phyloP scores from a whole-genome alignment of 2,113 vertebrate species.

The Melanostigma gelatinosum region DNA sequence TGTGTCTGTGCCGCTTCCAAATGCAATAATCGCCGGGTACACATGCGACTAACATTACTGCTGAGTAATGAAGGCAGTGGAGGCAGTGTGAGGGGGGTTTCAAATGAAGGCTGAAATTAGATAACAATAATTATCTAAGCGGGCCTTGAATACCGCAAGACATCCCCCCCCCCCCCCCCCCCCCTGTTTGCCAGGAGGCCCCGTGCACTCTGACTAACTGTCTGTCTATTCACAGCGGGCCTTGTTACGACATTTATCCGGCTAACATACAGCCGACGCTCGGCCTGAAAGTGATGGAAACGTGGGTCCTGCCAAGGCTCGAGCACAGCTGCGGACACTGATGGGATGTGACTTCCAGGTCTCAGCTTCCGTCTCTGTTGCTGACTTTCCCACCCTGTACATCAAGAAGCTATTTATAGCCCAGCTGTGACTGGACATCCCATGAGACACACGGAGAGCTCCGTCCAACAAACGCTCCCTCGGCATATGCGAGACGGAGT shows the following conservation, averaged over 20 bases:
- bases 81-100: slow-evolving; percentile 29
- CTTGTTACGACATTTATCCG: slow-evolving; percentile 11
- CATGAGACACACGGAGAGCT: slow-evolving; percentile 57
- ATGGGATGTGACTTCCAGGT: slow-evolving; percentile 78
- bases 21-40: slow-evolving; percentile 65
- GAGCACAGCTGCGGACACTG: slow-evolving; percentile 70
- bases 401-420: slow-evolving; percentile 81
- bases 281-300: slow-evolving; percentile 45
- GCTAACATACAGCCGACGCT: slow-evolving; percentile 32
- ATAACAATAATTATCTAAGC: slow-evolving; percentile 66
- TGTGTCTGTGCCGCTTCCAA: slow-evolving; percentile 51
- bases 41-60: slow-evolving; percentile 45
- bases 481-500: slow-evolving; percentile 19
- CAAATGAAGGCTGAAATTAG: slow-evolving; percentile 60
- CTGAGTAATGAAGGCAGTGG: slow-evolving; percentile 67
- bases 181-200: slow-evolving; percentile 42
- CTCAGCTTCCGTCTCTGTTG: slow-evolving; percentile 78
- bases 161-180: slow-evolving; percentile 7
- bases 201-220: slow-evolving; percentile 35
- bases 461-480: slow-evolving; percentile 52
- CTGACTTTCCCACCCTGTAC: slow-evolving; percentile 83
- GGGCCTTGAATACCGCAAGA: slow-evolving; percentile 41
- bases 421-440: slow-evolving; percentile 76
- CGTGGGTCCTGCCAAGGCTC: slow-evolving; percentile 52
- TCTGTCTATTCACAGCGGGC: slow-evolving; percentile 46